Evolutionary conservation across 2,113 vertebrate genomes (phyloP).

Genomic region (Gambusia affinis): DNA sequence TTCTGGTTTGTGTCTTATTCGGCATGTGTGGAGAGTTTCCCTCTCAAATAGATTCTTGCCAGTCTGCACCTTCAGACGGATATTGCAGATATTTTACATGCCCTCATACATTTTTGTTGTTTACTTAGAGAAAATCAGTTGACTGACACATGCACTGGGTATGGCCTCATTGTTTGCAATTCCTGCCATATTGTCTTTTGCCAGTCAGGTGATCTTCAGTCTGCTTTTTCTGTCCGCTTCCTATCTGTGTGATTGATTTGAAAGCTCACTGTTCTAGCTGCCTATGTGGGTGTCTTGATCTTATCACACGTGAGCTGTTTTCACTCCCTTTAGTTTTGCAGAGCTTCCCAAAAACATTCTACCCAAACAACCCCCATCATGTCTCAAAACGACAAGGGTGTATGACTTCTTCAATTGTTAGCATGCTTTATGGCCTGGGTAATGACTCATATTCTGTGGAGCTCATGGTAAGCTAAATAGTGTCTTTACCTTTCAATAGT

Average conservation of each 20-base stretch:
- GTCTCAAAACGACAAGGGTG: slow-evolving; percentile 68
- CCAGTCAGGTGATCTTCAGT: slow-evolving; percentile 66
- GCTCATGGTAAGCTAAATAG: slow-evolving; percentile 71
- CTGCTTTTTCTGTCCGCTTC: slow-evolving; percentile 61
- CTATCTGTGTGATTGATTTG: slow-evolving; percentile 76
- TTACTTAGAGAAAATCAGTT: slow-evolving; percentile 13
- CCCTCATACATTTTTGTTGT: slow-evolving; percentile 13
- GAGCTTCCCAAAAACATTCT: slow-evolving; percentile 73
- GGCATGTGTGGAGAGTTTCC: slow-evolving; percentile 4
- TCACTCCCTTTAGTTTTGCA: slow-evolving; percentile 62
- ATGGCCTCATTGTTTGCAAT: slow-evolving; percentile 50
- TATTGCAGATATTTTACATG: not conserved
- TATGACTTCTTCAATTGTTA: slow-evolving; percentile 71
- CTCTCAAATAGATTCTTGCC: not conserved
- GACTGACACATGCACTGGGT: slow-evolving; percentile 7
- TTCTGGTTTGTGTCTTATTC: slow-evolving; percentile 38
- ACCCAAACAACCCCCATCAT: slow-evolving; percentile 71
- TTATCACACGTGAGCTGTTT: slow-evolving; percentile 78
- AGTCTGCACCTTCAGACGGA: not conserved
- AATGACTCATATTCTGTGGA: slow-evolving; percentile 75
- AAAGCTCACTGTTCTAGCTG: slow-evolving; percentile 73
- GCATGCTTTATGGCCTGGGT: slow-evolving; percentile 67
- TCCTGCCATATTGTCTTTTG: slow-evolving; percentile 60
- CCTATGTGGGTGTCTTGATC: slow-evolving; percentile 74
- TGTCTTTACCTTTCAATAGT: slow-evolving; percentile 66